phyloP scores from a whole-genome alignment of 2,113 vertebrate genomes.

The Pseudorasbora parva region DNA sequence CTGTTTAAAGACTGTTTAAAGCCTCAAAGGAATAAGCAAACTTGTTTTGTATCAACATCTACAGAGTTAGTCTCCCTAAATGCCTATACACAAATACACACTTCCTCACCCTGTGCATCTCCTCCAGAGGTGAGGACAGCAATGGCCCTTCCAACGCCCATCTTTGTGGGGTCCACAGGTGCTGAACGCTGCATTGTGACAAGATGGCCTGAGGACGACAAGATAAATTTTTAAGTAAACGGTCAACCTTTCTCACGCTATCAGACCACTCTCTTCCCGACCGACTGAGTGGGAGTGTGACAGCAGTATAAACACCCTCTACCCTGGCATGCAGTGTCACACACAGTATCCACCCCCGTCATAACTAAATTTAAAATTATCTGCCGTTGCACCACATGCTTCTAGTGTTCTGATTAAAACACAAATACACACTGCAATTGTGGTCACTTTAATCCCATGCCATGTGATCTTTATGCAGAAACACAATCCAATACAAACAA shows the following conservation, averaged over 20 bases:
- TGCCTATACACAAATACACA: background rate
- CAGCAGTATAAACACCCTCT: constrained; percentile 21
- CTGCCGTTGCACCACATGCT: background rate
- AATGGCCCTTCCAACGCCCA: constrained; percentile 88
- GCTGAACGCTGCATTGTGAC: constrained; percentile 60
- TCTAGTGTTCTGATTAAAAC: background rate
- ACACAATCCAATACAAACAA: background rate
- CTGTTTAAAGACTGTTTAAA: background rate
- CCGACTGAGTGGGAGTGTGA: constrained; percentile 4
- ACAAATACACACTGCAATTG: background rate
- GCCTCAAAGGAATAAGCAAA: background rate
- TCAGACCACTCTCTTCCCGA: background rate
- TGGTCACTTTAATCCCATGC: background rate
- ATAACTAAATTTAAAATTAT: constrained; percentile 33
- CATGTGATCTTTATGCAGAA: background rate
- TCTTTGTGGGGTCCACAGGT: constrained; percentile 66
- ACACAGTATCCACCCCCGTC: constrained; percentile 6
- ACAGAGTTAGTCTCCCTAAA: background rate
- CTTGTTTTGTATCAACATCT: no score
- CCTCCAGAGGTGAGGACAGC: constrained; percentile 93
- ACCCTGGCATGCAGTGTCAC: constrained; percentile 22
- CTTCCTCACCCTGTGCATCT: constrained; percentile 89
- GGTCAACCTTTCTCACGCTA: background rate
- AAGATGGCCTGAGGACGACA: constrained; percentile 14
- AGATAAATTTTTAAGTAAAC: background rate